These are phyloP conservation scores for Pogonomyrmex barbatus DNA, from an alignment of 1,140 invertebrate genomes.

Conservation along the genomic window DNA sequence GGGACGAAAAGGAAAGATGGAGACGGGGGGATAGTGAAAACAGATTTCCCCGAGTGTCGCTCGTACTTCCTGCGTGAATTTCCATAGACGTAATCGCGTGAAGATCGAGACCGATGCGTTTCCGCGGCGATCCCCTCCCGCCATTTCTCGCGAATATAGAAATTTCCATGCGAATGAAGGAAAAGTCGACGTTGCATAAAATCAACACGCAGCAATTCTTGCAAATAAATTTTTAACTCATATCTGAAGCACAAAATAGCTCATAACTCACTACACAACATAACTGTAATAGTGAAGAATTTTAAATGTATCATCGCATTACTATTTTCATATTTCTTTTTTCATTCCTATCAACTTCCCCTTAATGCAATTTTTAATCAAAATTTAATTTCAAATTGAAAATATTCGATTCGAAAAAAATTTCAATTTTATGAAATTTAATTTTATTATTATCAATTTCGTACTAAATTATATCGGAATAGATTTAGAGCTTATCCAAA, in stretches of 20 bases:
- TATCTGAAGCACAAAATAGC: background rate
- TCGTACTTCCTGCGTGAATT: constrained; percentile 43
- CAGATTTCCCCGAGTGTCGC: constrained; percentile 64
- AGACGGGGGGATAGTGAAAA: constrained; percentile 28
- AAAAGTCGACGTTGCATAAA: background rate
- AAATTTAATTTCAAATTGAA: background rate
- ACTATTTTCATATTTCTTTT: constrained; percentile 3
- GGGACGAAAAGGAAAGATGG: background rate
- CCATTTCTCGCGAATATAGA: constrained; percentile 31
- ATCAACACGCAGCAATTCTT: background rate
- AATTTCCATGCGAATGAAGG: constrained; percentile 28
- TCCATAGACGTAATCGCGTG: constrained; percentile 52
- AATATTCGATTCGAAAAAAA: background rate
- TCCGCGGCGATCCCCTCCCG: background rate
- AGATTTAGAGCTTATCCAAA: background rate
- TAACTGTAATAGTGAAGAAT: background rate
- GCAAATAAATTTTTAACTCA: background rate
- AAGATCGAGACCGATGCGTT: constrained; percentile 45
- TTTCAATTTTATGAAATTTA: background rate
- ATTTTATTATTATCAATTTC: background rate
- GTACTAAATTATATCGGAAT: background rate
- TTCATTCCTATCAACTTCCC: no score
- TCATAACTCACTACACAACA: background rate
- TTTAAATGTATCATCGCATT: background rate
- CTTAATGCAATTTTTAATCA: background rate